Base-by-base conservation (phyloP, 2,113 vertebrate genomes). In the Silurus meridionalis region DNA sequence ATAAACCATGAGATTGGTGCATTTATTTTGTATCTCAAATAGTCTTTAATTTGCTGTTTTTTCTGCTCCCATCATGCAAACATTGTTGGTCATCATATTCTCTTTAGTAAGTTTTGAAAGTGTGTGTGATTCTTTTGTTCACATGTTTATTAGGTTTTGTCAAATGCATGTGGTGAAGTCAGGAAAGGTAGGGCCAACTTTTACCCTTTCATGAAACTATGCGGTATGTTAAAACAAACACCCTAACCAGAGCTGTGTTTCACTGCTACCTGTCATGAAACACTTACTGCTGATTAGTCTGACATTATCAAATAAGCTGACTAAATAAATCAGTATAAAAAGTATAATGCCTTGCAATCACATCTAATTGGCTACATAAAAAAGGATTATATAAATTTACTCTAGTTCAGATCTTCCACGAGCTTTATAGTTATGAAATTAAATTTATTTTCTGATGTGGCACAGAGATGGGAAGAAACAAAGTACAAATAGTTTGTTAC, bases 251-350 rank as follows among this genome's bases (percentile, higher is more conserved):
- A 52, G 46, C 19, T 52, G 71, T 48, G 37, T 74, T 23, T 74
- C 50, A 21, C 21, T 52, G 69, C 46, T 74, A 52, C 8, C 71
- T 17, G 23, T 28, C 75, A 25, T 78, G 75, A 28, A 55, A 55
- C 74, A 55, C 48, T 55, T 55, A 28, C 25, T 79, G 52, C 75
- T 78, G 53, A 78, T 78, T 79, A 79, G 53, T 58, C 23, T 79
- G 25, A 79, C n/a, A 78, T 78, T 78, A 57, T 17, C 75, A 78
- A 52, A 78, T 23, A 55, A 5, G 6, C 71, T 74, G 75, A 58
- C n/a, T 79, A 57, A 57, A 79, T 55, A 78, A 77, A 53, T 53
- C 21, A 23, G 2, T 11, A 23, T n/a, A 57, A 78, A 79, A 52
- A 14, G 8, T 21, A 52, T 21, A 4, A 23, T 52, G 21, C 71